These are phyloP conservation scores for Etheostoma perlongum DNA, from an alignment of 2,797 vertebrate genomes.

Conservation along the genomic window DNA sequence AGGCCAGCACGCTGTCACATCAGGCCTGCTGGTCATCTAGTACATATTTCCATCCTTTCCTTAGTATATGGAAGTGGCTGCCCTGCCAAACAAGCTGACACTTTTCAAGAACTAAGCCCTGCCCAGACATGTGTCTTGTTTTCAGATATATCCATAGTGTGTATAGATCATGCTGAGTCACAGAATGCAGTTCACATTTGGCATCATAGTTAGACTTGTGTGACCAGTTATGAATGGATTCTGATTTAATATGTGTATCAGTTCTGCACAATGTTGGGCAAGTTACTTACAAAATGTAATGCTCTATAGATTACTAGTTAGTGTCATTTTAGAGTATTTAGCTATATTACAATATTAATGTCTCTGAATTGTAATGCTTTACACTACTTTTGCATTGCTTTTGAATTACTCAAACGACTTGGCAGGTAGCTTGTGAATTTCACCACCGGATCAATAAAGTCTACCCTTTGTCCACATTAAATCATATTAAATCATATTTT, in stretches of 20 bases:
- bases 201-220: background rate
- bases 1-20: conserved; percentile 46
- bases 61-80: conserved; percentile 8
- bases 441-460: no score
- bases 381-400: no score
- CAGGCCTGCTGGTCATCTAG: conserved; percentile 33
- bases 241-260: background rate
- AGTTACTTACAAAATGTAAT: no score
- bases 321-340: no score
- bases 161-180: conserved; percentile 19
- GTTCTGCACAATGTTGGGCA: no score
- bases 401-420: no score
- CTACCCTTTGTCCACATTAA: no score
- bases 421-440: no score
- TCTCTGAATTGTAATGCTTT: no score
- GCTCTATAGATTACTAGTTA: no score
- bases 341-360: no score
- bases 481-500: no score
- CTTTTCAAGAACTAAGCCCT: conserved; percentile 20
- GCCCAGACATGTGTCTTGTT: conserved; percentile 24
- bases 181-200: conserved; percentile 5
- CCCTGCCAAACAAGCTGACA: conserved; percentile 30
- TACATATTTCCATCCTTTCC: conserved; percentile 28
- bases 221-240: conserved; percentile 1
- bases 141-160: conserved; percentile 24